Evolutionary conservation across 2,888 invertebrate genomes (phyloP), one percentile per base, ranked within the genome.

Genomic region (Heteropelma amictum): DNA sequence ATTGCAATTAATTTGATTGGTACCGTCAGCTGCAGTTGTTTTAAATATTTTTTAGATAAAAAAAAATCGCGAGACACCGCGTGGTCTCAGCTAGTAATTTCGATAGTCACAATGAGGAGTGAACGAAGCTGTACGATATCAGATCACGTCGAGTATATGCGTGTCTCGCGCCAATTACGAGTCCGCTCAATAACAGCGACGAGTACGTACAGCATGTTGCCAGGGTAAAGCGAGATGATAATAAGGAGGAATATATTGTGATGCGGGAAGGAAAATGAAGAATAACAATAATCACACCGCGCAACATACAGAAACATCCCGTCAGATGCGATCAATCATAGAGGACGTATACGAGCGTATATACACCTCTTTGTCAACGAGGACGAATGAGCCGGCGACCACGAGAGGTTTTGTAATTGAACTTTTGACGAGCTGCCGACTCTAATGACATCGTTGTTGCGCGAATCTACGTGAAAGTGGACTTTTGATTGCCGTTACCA

Each of bases 131-230:
- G n/a, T n/a, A n/a, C n/a, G n/a, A n/a, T n/a, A n/a, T n/a, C n/a
- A n/a, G n/a, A n/a, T n/a, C n/a, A n/a, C n/a, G n/a, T n/a, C n/a
- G n/a, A n/a, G n/a, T n/a, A 12, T 80, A 81, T 83, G 80, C 75
- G 71, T 56, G 73, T 80, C 77, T 80, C 74, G 65, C 61, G 77
- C 78, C 82, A 81, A 84, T 83, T 81, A 84, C 79, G 79, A 77
- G 80, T 79, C 79, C 80, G 79, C 74, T 79, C 72, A 69, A 76
- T 76, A 79, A 79, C 79, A 70, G 71, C 72, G 61, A 65, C 45
- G 68, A 38, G 49, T 63, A 38, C 21, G 40, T 49, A 51, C 49
- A 58, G 47, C 35, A 38, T 38, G 49, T 65, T 67, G 65, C 54
- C 54, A 23, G 54, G 12, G 33, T 56, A 58, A 14, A n/a, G 19